Evolutionary conservation across 2,888 invertebrate genomes (phyloP), one percentile per base, ranked within the genome.

Genomic region (Lepidocyrtinus sp.): DNA sequence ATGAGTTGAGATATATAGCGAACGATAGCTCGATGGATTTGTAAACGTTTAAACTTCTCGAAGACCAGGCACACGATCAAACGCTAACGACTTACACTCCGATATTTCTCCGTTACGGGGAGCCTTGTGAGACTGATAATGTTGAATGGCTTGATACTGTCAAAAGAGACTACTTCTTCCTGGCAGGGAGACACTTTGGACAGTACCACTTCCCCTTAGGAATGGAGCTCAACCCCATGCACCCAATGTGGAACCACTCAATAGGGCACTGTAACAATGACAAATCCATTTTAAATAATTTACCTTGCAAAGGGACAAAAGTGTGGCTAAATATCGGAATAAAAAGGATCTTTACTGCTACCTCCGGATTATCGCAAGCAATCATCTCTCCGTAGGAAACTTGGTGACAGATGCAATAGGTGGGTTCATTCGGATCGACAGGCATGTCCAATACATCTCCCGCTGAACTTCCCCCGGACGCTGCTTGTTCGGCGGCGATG

Each of bases 331-430:
- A n/a, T n/a, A n/a, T n/a, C n/a, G n/a, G n/a, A n/a, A n/a, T n/a
- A n/a, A n/a, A n/a, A n/a, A n/a, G n/a, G n/a, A n/a, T n/a, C n/a
- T n/a, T n/a, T n/a, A 7, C 45, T 90, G 91, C 91, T 89, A 93
- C 94, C 91, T 95, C 95, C 68, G 93, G 93, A 89, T 97, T 97
- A 90, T 98, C 97, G 91, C 97, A 98, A 84, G 95, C 96, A 88
- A 98, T 96, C 97, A 98, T 98, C 90, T 97, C 96, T 75, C 97
- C 97, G 87, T 96, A 97, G 1, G 97, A 97, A 68, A 95, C 95
- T 92, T 99, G 98, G 89, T 98, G 97, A 88, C 99, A 99, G 50
- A 98, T 90, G 89, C 98, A 99, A 89, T 99, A 99, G 0, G 98
- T 98, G 0, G 99, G 99, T 88, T 99, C 99, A 88, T 99, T 99